Evolutionary conservation across 2,888 invertebrate genomes (phyloP), one percentile per base, ranked within the genome.

Genomic region (Tupiocoris notatus): DNA sequence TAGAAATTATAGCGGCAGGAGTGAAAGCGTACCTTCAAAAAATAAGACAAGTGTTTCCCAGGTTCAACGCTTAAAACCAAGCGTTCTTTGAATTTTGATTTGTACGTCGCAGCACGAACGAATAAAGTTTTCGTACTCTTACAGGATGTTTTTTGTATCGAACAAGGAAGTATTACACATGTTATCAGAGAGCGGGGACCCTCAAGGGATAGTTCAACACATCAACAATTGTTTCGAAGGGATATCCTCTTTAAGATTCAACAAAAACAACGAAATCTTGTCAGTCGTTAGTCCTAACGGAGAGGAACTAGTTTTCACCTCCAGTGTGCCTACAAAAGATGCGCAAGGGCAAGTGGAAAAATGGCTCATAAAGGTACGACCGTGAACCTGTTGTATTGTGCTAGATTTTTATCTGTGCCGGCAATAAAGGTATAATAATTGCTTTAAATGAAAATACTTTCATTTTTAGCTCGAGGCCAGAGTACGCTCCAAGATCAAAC

Each of bases 141-240:
- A 82, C 84, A 88, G 95, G 83, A 94, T 95, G 83, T 95, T 95
- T 86, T 95, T 95, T 83, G 86, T 96, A 77, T 95, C 95, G 3
- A 95, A 95, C 83, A 93, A 94, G 82, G 95, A 95, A 84, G 90
- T 95, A 88, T 86, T 96, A 80, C 94, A 95, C 84, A 94, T 96
- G 81, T 86, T 96, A 78, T 94, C 94, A 0, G 94, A 95, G 86
- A 94, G 94, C 1, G 93, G 93, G 85, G 92, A 94, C 83, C 94
- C 94, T 0, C 84, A 90, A 6, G 87, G 92, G 81, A 93, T 94
- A 1, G 93, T 94, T 83, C 93, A 93, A 0, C 93, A 94, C 86
- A 85, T 95, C 75, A 91, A 92, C 83, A 94, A 94, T 85, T 94
- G 93, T 84, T 95, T 95, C 83, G 94, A 94, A 85, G 94, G 92